Conservation (phyloP, 2,888 invertebrate species). For the Camponotus fellah region DNA sequence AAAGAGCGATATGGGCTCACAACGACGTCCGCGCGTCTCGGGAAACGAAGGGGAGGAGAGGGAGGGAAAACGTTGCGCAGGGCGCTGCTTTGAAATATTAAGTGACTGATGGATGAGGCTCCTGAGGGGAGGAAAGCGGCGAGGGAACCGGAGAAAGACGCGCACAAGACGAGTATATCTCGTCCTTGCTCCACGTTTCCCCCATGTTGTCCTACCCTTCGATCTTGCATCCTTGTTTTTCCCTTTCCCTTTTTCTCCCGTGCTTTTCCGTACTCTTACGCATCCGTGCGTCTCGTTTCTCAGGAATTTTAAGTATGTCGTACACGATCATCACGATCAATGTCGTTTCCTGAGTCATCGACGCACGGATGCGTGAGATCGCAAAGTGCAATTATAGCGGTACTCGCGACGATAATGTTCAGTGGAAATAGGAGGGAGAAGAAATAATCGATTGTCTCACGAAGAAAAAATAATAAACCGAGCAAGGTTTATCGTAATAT, state of each 20-base stretch:
- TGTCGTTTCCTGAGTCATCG: constrained; percentile 14
- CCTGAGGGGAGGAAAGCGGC: constrained; percentile 75
- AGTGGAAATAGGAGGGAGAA: neutral
- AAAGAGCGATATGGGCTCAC: constrained; percentile 74
- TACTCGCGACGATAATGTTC: neutral
- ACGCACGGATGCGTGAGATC: neutral
- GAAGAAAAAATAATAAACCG: neutral
- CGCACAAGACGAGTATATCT: constrained; percentile 43
- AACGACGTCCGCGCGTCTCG: constrained; percentile 60
- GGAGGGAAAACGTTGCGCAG: constrained; percentile 71
- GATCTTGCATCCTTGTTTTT: constrained; percentile 51
- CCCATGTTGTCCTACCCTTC: constrained; percentile 46
- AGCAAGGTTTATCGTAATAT: neutral
- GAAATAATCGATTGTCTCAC: neutral
- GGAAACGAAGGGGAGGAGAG: constrained; percentile 60
- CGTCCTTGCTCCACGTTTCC: constrained; percentile 42
- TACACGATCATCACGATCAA: neutral
- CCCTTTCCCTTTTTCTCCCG: constrained; percentile 33
- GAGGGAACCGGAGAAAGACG: constrained; percentile 35
- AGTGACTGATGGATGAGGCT: constrained; percentile 85
- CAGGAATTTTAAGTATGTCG: constrained; percentile 65
- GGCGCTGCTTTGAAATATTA: constrained; percentile 83
- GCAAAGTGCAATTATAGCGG: constrained; percentile 25
- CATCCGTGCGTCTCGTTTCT: constrained; percentile 59
- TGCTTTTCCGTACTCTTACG: neutral